A percentile compares a stretch with the other conserved stretches of the same genome.
Conservation (phyloP, 2,888 invertebrate genomes). For the Machimus rusticus region DNA sequence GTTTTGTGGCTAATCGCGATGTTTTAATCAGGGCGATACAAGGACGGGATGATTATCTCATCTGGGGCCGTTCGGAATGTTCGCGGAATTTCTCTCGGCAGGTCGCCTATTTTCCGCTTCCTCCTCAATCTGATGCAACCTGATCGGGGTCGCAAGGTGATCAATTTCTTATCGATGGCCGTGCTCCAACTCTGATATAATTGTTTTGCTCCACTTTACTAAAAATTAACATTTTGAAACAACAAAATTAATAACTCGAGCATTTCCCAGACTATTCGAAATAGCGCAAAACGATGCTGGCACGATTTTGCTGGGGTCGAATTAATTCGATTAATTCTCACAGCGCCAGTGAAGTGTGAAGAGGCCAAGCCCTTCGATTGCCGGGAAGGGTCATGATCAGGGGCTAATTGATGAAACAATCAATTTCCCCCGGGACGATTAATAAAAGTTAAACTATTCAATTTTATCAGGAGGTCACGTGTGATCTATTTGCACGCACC, state of each 20-base stretch:
- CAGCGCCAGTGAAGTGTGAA: neutral
- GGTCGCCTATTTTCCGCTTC: neutral
- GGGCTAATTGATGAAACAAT: neutral
- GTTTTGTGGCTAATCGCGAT: neutral
- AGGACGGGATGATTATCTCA: neutral
- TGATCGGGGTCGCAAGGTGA: neutral
- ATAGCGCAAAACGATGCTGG: neutral
- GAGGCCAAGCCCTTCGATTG: neutral
- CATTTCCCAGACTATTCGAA: neutral
- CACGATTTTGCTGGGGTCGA: neutral
- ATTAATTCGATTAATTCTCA: neutral
- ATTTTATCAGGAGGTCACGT: neutral
- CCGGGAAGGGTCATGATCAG: neutral
- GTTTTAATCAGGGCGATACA: neutral
- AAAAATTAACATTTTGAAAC: neutral
- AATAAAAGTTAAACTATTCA: neutral
- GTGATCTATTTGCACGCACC: constrained; percentile 4
- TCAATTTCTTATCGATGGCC: neutral
- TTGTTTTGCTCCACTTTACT: neutral
- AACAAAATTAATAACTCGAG: neutral
- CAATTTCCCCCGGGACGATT: neutral
- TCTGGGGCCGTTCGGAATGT: neutral
- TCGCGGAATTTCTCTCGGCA: neutral
- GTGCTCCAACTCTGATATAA: neutral
- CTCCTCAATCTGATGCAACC: neutral